Evolutionary conservation across 2,888 invertebrate genomes (phyloP), one percentile per base, ranked within the genome.

Genomic region (Heliconius ethilla): DNA sequence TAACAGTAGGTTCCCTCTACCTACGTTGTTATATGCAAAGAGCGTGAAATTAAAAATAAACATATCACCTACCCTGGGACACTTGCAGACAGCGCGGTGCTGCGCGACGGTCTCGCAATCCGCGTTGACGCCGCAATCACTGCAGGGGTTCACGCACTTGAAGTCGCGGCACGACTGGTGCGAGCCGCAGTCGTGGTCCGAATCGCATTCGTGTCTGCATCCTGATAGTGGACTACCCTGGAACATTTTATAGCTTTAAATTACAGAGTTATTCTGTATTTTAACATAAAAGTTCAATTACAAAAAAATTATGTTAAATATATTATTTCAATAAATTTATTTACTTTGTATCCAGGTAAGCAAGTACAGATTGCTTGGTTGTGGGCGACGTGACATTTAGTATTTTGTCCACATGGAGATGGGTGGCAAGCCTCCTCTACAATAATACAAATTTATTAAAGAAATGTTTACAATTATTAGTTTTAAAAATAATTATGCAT

Each of bases 361-460:
- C 98, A 98, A 74, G 96, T 96, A 86, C 98, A 98, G 15, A 97
- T 96, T 1, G 97, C 97, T 27, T 97, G 96, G 82, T 96, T 96
- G 87, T 96, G 96, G 67, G 96, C 93, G 15, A 97, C 97, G 86
- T 97, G 96, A 88, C 98, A 98, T 75, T 96, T 96, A 1, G 98
- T 97, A 90, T 98, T 98, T 65, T 87, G 85, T 11, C 98, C 98
- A 83, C 98, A 98, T 0, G 98, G 97, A 81, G 96, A 97, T 22
- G 97, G 97, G 85, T 97, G 96, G 88, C 98, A 98, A 67, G 97
- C 95, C 86, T 97, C 97, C 93, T 97, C 98, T 98, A 90, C 70
- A 76, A 78, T 70, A 13, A 65, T 62, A 27, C 15, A 59, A 62
- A 69, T 29, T 59, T 27, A 66, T 6, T 25, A n/a, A 59, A 70